Conservation (phyloP, 2,888 invertebrate species). For the Ornithoptera alexandrae region DNA sequence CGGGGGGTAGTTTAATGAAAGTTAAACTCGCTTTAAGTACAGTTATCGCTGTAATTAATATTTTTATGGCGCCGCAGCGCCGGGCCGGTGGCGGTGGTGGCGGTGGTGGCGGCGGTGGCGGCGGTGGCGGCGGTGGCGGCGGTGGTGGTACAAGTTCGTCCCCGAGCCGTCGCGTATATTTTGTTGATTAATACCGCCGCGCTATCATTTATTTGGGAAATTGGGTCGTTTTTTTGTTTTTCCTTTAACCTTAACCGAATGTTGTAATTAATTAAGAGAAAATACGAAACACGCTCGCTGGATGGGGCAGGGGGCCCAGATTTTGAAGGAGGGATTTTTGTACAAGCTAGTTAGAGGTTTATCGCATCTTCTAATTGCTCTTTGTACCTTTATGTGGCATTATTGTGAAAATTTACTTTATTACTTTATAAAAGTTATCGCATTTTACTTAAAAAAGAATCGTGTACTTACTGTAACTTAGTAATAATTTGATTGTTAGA, state of each 20-base stretch:
- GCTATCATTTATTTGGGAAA: conserved; percentile 34
- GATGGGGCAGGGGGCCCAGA: conserved; percentile 4
- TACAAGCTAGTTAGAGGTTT: too few relatives aligned
- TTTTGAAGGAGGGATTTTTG: neutral
- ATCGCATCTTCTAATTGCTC: too few relatives aligned
- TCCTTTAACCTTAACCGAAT: conserved; percentile 30
- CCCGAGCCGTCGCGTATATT: conserved; percentile 37
- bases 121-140: too few relatives aligned
- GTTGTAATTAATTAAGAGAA: conserved; percentile 35
- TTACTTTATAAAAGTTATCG: too few relatives aligned
- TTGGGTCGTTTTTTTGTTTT: conserved; percentile 32
- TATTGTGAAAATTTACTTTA: too few relatives aligned
- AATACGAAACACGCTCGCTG: conserved; percentile 25
- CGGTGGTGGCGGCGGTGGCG: too few relatives aligned
- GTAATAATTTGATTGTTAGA: too few relatives aligned
- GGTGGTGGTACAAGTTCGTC: conserved; percentile 31
- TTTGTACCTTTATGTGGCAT: too few relatives aligned
- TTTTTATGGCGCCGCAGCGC: conserved; percentile 51
- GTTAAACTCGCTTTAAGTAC: conserved; percentile 45
- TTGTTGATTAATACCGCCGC: conserved; percentile 40
- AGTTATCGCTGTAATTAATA: conserved; percentile 68
- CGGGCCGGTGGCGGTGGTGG: neutral
- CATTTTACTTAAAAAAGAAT: too few relatives aligned
- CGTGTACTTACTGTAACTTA: too few relatives aligned
- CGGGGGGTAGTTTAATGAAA: conserved; percentile 45